Base-by-base conservation (phyloP, 2,113 vertebrate genomes). In the Monopterus albus region DNA sequence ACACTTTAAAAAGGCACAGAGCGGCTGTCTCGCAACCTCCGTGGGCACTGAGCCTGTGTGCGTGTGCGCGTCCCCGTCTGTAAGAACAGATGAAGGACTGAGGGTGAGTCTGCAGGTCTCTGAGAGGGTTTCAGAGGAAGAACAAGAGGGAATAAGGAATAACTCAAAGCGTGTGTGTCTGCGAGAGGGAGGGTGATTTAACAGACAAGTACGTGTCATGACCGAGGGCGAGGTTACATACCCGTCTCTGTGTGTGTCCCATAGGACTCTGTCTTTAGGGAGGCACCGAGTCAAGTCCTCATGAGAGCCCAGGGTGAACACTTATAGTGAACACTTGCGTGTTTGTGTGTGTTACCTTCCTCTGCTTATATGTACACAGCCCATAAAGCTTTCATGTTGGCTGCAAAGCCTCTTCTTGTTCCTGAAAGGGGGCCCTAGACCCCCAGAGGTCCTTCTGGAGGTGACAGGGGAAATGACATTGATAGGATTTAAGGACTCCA, bases 1-100 rank as follows among this genome's bases (percentile, higher is more conserved):
- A 91, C 91, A 91, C 91, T 88, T 85, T 76, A 50, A 79, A 72
- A 73, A 81, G 79, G 66, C 74, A 51, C 49, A 40, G 63, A 82
- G 85, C 78, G 78, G 77, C 71, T 7, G 39, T 69, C 72, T 72
- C 62, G 15, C 66, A 66, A 12, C 75, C 53, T 82, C 52, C 74
- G 55, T 63, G 70, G 59, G 58, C 46, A 29, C 58, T 18, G 43
- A 17, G 69, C 29, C 26, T 49, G n/a, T 57, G 61, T 61, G 64
- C 70, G 69, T 66, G 63, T 71, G 57, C 51, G 60, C 55, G 57
- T 35, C 29, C 2, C 29, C 29, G n/a, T n/a, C n/a, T n/a, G n/a
- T 83, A 83, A 72, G 45, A 75, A 64, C 36, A 20, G 29, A 61
- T 56, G 38, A 15, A 21, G 68, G 75, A 85, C 67, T 81, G 68